phyloP scores from a whole-genome alignment of 2,797 vertebrate genomes.

The Erithacus rubecula region DNA sequence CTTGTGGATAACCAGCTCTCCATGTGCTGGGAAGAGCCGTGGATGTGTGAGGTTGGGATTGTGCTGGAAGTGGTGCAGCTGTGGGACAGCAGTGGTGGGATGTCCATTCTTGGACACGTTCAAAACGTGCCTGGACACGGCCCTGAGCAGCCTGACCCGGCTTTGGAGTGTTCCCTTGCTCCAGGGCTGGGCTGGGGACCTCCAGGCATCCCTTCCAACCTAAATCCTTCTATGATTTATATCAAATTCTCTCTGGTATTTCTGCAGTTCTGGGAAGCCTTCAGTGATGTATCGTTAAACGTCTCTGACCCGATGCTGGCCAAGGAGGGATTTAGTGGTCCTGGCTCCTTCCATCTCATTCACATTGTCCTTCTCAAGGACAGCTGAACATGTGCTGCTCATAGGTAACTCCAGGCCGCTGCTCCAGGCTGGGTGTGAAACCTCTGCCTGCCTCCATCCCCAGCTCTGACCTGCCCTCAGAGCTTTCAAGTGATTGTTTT shows the following conservation, averaged over 20 bases:
- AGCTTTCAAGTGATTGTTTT: not conserved
- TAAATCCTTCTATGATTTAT: conserved; percentile 49
- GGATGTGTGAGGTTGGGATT: not conserved
- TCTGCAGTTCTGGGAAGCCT: conserved; percentile 53
- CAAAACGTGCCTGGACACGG: not conserved
- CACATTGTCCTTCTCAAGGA: conserved; percentile 29
- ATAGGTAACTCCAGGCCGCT: not conserved
- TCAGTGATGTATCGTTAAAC: conserved; percentile 15
- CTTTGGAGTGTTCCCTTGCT: not conserved
- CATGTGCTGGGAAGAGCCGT: not conserved
- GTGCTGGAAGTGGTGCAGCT: not conserved
- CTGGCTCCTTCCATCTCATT: conserved; percentile 49
- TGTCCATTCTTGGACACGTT: not conserved
- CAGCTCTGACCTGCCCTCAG: not conserved
- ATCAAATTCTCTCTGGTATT: conserved; percentile 4
- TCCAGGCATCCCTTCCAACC: conserved; percentile 23
- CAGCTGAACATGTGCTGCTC: conserved; percentile 15
- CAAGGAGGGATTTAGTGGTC: conserved; percentile 64
- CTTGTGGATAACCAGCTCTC: not conserved
- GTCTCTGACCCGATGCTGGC: not conserved
- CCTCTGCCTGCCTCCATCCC: not conserved
- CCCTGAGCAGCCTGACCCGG: not conserved
- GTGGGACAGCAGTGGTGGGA: not conserved
- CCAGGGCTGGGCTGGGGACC: not conserved
- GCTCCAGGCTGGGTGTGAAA: not conserved